Conservation (phyloP, 2,797 vertebrate genomes). For the Psittacula echo region DNA sequence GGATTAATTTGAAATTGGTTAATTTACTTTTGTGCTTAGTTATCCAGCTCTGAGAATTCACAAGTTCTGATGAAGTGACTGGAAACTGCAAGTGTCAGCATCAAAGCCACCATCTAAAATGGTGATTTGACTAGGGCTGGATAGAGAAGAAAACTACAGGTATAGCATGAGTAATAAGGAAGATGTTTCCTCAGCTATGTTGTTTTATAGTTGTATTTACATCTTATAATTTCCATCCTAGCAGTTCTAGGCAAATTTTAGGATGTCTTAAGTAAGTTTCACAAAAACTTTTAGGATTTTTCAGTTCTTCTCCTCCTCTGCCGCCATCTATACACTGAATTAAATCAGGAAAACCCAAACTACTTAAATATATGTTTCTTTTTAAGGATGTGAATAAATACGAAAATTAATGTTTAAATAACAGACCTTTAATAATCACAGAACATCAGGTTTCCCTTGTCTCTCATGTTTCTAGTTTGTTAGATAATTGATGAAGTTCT, state of each 20-base stretch:
- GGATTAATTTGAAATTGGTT: not conserved
- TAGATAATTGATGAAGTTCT: not conserved
- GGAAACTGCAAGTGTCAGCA: not conserved
- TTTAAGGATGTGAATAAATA: not conserved
- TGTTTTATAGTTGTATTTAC: not conserved
- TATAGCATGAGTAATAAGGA: not conserved
- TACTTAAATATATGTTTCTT: not conserved
- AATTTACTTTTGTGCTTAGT: not conserved
- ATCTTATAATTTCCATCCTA: not conserved
- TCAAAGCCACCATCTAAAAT: not conserved
- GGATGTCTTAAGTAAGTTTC: not conserved
- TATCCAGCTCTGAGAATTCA: not conserved
- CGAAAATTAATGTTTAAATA: not conserved
- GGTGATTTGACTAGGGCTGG: not conserved
- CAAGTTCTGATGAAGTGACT: not conserved
- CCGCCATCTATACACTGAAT: not conserved
- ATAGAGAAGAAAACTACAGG: not conserved
- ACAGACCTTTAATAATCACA: not conserved
- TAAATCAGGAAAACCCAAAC: not conserved
- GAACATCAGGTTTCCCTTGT: not conserved
- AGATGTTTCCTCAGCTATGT: not conserved
- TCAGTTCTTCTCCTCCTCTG: not conserved
- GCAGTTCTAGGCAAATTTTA: not conserved
- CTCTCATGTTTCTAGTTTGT: not conserved
- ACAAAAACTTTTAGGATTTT: not conserved